phyloP scores from a whole-genome alignment of 2,113 vertebrate genomes.

The Fukomys damarensis region DNA sequence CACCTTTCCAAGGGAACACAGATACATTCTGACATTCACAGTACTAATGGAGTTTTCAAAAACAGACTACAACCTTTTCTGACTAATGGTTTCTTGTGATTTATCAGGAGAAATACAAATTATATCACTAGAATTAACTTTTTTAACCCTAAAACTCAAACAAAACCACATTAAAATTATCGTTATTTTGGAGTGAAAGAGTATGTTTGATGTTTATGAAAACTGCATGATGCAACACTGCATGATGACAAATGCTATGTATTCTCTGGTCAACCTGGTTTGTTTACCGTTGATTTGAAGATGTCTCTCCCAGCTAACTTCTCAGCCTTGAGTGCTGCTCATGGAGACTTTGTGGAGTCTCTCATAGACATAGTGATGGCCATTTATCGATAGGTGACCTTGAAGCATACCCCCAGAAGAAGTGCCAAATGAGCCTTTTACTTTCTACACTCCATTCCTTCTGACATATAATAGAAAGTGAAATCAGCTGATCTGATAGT shows the following conservation, averaged over 20 bases:
- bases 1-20: background rate
- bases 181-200: background rate
- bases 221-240: background rate
- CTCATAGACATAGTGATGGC: background rate
- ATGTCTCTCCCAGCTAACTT: background rate
- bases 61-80: background rate
- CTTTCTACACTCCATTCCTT: too few relatives aligned
- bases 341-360: background rate
- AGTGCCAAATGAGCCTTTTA: too few relatives aligned
- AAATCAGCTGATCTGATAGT: background rate
- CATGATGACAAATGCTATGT: background rate
- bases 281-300: background rate
- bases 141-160: background rate
- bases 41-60: background rate
- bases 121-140: background rate
- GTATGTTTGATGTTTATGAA: background rate
- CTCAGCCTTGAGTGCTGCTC: background rate
- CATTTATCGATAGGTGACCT: too few relatives aligned
- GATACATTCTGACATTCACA: background rate
- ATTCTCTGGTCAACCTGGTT: background rate
- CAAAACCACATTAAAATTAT: background rate
- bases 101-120: background rate
- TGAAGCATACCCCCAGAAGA: too few relatives aligned
- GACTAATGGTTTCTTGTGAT: background rate
- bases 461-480: background rate